Base-by-base conservation (phyloP, 2,113 vertebrate species). In the Dromaius novaehollandiae region DNA sequence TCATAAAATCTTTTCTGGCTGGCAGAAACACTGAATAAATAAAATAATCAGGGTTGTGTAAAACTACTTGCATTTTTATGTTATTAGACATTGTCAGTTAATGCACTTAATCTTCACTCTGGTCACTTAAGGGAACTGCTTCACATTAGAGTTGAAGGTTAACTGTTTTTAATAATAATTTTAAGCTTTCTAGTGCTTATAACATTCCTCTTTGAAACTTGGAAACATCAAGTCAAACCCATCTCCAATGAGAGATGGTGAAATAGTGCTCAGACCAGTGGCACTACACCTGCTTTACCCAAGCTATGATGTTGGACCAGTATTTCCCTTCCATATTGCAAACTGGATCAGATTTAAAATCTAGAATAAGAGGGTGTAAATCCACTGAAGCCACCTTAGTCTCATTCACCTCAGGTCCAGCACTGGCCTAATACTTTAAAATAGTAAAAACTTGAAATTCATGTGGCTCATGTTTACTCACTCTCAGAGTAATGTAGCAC, bases 1-100 rank as follows among this genome's bases (percentile, higher is more conserved):
- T 80, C 76, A 17, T 63, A 82, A 82, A 88, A 92, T 77, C 60
- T 96, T 90, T 91, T 71, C 46, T 89, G 91, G 80, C 69, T 86
- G 82, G 17, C 83, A 97, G 81, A 86, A 94, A 66, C 20, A 36
- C 50, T 81, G 82, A 93, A 85, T 93, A 96, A 94, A 96, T 94
- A 96, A 94, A 95, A 85, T 65, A 89, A 50, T 32, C 68, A 88
- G 22, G 8, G 40, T 77, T 95, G 65, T 74, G 63, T 86, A 76
- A 85, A 93, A 89, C 58, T 55, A 73, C 71, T 93, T 71, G 36
- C 80, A 92, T 95, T 95, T 95, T 95, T 95, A 16, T 78, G 40
- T 65, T 95, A 93, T 96, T 95, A 70, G 64, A 71, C 24, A 70
- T 18, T 46, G 74, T 69, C 73, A 86, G 63, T 70, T 71, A 88